These are phyloP conservation scores for Macrosoma leucophasiata DNA, from an alignment of 2,888 invertebrate genomes.

Conservation along the genomic window DNA sequence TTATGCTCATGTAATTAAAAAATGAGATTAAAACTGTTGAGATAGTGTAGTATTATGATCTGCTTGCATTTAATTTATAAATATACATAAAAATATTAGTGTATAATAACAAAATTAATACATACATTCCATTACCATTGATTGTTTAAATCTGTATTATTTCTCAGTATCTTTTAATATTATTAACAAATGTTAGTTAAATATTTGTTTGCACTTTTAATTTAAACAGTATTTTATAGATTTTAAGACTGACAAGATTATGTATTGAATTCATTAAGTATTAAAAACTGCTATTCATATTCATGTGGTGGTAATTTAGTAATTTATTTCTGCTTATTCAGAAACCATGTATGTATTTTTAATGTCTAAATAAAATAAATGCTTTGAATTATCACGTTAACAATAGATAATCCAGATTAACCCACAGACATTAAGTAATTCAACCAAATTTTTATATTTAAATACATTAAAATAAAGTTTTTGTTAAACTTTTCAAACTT, in stretches of 20 bases:
- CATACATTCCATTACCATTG: conserved; percentile 53
- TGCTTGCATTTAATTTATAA: conserved; percentile 35
- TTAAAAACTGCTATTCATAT: conserved; percentile 50
- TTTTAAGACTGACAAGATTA: conserved; percentile 69
- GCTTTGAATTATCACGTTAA: conserved; percentile 44
- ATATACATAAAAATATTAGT: conserved; percentile 26
- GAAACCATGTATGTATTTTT: conserved; percentile 38
- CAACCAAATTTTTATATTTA: conserved; percentile 64
- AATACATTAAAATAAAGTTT: conserved; percentile 60
- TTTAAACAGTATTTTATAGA: conserved; percentile 68
- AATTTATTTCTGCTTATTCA: conserved; percentile 52
- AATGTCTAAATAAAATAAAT: conserved; percentile 33
- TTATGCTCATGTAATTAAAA: too few relatives aligned
- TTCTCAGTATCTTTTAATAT: conserved; percentile 42
- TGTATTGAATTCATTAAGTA: conserved; percentile 64
- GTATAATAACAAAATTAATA: conserved; percentile 24
- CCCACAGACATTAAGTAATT: conserved; percentile 56
- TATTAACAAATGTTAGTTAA: conserved; percentile 12
- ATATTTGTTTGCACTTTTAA: conserved; percentile 29
- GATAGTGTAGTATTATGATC: conserved; percentile 22
- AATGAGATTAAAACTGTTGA: conserved; percentile 16
- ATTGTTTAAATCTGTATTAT: conserved; percentile 40
- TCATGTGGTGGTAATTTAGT: conserved; percentile 55
- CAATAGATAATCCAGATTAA: conserved; percentile 51
- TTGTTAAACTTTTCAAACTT: conserved; percentile 44